Evolutionary conservation across 2,797 vertebrate genomes (phyloP), one percentile per base, ranked within the genome.

Genomic region (Ispidina lecontei): DNA sequence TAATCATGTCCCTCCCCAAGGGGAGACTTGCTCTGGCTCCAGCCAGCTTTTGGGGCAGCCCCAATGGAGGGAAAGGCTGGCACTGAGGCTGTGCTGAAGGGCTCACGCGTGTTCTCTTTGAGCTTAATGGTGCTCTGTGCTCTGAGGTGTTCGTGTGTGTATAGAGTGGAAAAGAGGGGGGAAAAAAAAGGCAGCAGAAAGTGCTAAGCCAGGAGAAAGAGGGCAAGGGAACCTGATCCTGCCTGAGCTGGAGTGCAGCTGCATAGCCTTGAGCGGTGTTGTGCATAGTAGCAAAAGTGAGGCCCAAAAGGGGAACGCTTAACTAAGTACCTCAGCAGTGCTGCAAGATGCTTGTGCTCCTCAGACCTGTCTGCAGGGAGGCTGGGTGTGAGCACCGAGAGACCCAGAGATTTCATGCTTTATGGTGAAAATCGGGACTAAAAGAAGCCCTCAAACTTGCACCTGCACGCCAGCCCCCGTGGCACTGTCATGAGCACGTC

Each of bases 221-320:
- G 91, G 94, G 95, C 94, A 95, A 65, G 87, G 95, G 96, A 96
- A 96, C 90, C 81, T 94, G 95, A 94, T 96, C 95, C 95, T 94
- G 86, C 93, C 92, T 37, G 90, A 95, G 91, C 81, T 37, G 81
- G 94, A 94, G 94, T 65, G 93, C 94, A 96, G 95, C 95, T 96
- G 95, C 94, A 95, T 95, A 89, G 94, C 96, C 96, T 90, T 89
- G 84, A 91, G 94, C 96, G 1, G 79, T 94, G 70, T 43, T 86
- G 84, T 74, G 93, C 77, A 4, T 91, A 91, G 95, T 91, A 95
- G 94, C 91, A 87, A 51, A 88, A 96, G 67, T 88, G 96, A 94
- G 96, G 95, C 96, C 94, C 93, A 51, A 87, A 94, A 96, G 88
- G 95, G 96, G 95, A 96, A 37, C 11, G 0, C 62, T 90, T 79